Evolutionary conservation across 2,797 vertebrate genomes (phyloP).

Genomic region (Leptoclinus maculatus): DNA sequence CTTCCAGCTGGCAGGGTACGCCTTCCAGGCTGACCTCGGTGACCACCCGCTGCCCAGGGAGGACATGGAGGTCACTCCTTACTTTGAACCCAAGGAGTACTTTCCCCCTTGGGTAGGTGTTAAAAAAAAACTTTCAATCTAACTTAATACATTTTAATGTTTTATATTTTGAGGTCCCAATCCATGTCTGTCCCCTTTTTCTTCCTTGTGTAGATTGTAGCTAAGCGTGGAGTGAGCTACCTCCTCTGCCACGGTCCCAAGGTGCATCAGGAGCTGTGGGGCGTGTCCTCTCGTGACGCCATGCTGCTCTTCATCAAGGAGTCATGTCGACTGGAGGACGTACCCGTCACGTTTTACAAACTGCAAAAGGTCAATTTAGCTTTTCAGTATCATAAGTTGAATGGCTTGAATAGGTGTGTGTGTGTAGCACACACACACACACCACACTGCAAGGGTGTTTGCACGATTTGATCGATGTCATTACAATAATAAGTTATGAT

Average conservation of each 20-base stretch:
- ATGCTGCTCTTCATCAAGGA: slow-evolving; percentile 89
- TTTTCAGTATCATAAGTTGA: not conserved
- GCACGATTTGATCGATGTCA: not conserved
- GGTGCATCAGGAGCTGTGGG: slow-evolving; percentile 90
- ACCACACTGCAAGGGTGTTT: not conserved
- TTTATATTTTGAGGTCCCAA: not conserved
- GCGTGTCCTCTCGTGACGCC: slow-evolving; percentile 87
- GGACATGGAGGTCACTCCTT: slow-evolving; percentile 68
- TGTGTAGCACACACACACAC: not conserved
- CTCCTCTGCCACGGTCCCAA: slow-evolving; percentile 90
- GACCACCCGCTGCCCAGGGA: slow-evolving; percentile 81
- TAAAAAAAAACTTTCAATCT: not conserved
- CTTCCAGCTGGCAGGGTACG: slow-evolving; percentile 92
- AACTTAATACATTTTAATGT: not conserved
- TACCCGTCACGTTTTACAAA: slow-evolving; percentile 92
- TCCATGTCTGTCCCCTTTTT: not conserved
- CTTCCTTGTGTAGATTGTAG: slow-evolving; percentile 83
- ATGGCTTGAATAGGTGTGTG: not conserved
- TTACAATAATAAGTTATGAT: not conserved
- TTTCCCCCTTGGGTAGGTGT: slow-evolving; percentile 92
- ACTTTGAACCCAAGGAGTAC: slow-evolving; percentile 93
- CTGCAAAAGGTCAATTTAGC: slow-evolving; percentile 88
- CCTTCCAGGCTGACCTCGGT: slow-evolving; percentile 90
- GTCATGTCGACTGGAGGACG: slow-evolving; percentile 91
- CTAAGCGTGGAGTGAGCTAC: slow-evolving; percentile 89